A percentile compares a stretch with the other conserved stretches of the same genome.
phyloP scores from a whole-genome alignment of 2,113 vertebrate species.

The Megaceryle maxima region DNA sequence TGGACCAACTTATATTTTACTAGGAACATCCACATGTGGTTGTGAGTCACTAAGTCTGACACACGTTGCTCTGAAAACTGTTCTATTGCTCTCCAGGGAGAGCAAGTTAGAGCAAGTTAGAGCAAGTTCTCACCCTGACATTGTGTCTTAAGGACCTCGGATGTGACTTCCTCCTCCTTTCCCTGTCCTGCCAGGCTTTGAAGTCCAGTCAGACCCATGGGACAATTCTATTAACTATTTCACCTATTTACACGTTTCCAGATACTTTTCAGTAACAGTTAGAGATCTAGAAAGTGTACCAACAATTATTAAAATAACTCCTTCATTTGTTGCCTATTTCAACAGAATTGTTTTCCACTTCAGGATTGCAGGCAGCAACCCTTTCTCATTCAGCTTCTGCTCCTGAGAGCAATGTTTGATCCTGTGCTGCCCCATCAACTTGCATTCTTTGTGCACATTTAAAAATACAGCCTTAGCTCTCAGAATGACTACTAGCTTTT shows the following conservation, averaged over 20 bases:
- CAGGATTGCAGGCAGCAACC: neutral
- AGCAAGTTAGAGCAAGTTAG: conserved; percentile 16
- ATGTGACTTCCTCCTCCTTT: neutral
- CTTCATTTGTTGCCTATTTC: neutral
- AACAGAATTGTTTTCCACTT: neutral
- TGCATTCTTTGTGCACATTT: neutral
- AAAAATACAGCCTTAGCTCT: neutral
- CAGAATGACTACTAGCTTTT: neutral
- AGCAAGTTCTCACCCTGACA: conserved; percentile 4
- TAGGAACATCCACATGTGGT: neutral
- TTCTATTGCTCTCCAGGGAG: conserved; percentile 15
- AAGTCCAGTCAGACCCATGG: neutral
- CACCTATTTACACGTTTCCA: neutral
- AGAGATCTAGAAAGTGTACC: neutral
- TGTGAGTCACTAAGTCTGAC: conserved; percentile 35
- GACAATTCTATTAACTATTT: neutral
- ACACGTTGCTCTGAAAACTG: conserved; percentile 14
- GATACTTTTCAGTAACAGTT: neutral
- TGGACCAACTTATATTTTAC: neutral
- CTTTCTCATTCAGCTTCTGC: neutral
- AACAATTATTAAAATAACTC: neutral
- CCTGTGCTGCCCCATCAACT: neutral
- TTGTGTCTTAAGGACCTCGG: neutral
- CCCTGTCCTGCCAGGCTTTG: neutral
- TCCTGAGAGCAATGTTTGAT: neutral